Evolutionary conservation across 2,888 invertebrate genomes (phyloP), one percentile per base, ranked within the genome.

Genomic region (Caenorhabditis angaria): DNA sequence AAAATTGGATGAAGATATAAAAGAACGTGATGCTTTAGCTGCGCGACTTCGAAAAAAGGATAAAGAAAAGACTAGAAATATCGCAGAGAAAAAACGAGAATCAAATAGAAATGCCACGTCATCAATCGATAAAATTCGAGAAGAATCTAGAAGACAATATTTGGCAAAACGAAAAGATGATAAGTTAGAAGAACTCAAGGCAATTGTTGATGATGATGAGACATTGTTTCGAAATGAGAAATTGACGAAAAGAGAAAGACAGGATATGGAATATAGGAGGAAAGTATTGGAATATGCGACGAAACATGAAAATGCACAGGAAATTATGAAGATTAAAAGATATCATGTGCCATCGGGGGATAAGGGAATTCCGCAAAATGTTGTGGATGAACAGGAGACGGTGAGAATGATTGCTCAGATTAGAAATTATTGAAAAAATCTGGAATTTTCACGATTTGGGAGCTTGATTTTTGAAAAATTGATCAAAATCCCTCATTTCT

Each of bases 131-230:
- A 83, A 93, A 85, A 88, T 99, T 27, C 91, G 99, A 41, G 90
- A 95, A 22, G 93, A 95, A 87, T 97, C 97, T 0, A 91, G 99
- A 28, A 90, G 96, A 56, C 93, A 94, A 85, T 99, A 99, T 88
- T 90, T 99, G 82, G 93, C 94, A 87, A 99, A 97, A 88, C 91
- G 99, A 55, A 95, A 96, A 89, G 94, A 93, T 67, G 97, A 99
- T 87, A 99, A 99, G 90, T 92, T 97, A 41, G 92, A 93, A 12
- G 97, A 99, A 88, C 89, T 99, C 60, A 97, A 97, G 89, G 94
- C 93, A 6, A 95, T 96, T 87, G 94, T 99, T 68, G 90, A 92
- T 56, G 99, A 99, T 88, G 99, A 99, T 90, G 95, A 97, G 88
- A 94, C 94, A 88, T 91, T 97, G 0, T 99, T 97, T 88, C 93